Conservation (phyloP, 2,797 vertebrate genomes). For the Cynopterus sphinx region DNA sequence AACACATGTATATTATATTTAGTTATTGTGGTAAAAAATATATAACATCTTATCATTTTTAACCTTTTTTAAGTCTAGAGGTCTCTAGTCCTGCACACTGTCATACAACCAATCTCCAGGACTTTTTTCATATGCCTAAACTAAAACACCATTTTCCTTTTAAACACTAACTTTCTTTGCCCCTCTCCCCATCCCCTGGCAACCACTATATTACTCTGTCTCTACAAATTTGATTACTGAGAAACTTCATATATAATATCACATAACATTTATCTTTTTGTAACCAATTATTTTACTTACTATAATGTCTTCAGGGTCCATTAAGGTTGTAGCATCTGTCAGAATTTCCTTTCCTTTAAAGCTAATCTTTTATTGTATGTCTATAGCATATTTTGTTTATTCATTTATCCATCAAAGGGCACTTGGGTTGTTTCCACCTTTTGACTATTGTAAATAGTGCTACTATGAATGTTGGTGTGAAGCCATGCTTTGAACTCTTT, state of each 20-base stretch:
- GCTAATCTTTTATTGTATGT: neutral
- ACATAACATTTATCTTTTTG: neutral
- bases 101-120: neutral
- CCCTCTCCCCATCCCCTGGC: accelerated
- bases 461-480: neutral
- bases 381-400: neutral
- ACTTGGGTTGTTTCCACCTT: neutral
- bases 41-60: neutral
- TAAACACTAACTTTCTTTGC: neutral
- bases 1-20: neutral
- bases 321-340: neutral
- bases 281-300: neutral
- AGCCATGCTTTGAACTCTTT: neutral
- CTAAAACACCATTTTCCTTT: neutral
- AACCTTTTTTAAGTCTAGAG: neutral
- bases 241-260: neutral
- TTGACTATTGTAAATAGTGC: neutral
- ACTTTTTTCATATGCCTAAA: neutral
- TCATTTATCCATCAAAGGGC: neutral
- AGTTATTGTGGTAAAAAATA: neutral
- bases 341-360: neutral
- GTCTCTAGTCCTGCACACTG: neutral
- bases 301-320: neutral
- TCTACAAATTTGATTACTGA: neutral
- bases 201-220: neutral